Conservation (phyloP, 2,797 vertebrate genomes). For the Anableps anableps region DNA sequence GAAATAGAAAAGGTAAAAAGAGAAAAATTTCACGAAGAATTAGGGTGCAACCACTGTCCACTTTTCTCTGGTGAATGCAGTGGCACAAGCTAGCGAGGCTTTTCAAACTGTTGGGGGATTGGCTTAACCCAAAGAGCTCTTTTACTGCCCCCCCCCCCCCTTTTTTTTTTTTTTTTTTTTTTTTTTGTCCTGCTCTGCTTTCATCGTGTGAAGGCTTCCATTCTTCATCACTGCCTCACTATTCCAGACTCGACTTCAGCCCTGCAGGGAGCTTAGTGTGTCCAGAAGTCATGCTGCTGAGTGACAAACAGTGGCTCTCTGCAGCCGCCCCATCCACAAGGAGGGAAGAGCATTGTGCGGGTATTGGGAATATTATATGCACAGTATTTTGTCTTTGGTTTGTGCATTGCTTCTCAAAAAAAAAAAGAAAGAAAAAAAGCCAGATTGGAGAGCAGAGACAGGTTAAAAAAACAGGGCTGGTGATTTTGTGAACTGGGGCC, state of each 20-base stretch:
- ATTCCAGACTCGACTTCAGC: conserved; percentile 53
- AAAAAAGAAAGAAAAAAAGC: neutral
- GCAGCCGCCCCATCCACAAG: conserved; percentile 15
- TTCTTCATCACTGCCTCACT: conserved; percentile 63
- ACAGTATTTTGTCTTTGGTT: neutral
- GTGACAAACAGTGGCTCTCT: conserved; percentile 66
- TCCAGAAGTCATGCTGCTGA: conserved; percentile 64
- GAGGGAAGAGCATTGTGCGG: neutral
- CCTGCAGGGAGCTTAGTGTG: conserved; percentile 55
- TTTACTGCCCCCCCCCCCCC: conserved; percentile 40
- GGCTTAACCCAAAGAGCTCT: conserved; percentile 59
- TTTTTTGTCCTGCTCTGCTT: conserved; percentile 55
- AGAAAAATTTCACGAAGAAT: conserved; percentile 35
- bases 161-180: neutral
- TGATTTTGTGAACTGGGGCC: conserved; percentile 39
- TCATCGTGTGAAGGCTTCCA: conserved; percentile 64
- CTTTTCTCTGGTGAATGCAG: conserved; percentile 50
- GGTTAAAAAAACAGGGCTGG: conserved; percentile 27
- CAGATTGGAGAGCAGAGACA: neutral
- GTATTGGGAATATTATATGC: neutral
- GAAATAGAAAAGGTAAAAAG: conserved; percentile 26
- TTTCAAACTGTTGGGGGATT: conserved; percentile 58
- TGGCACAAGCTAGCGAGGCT: conserved; percentile 45
- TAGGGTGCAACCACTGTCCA: conserved; percentile 59
- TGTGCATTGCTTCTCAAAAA: neutral